Evolutionary conservation across 1,140 invertebrate species (phyloP), one percentile per base, ranked within the genome.

Genomic region (Drosophila sp.): DNA sequence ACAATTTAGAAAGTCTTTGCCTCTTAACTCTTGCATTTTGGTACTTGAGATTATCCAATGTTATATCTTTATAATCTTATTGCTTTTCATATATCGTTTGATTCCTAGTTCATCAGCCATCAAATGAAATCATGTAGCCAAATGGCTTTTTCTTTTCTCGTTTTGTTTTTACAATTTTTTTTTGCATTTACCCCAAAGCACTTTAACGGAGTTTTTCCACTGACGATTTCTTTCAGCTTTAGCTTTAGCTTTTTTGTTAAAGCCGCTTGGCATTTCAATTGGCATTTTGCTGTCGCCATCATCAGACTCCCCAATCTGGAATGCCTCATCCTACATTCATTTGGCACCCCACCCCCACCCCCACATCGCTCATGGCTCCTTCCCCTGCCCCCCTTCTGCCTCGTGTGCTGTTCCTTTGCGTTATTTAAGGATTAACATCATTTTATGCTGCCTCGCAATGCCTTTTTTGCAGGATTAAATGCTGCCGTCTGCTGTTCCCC

Each of bases 351-450:
- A 57, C 5, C 35, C 40, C 11, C 40, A 7, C n/a, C 8, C 23
- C 17, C 17, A 17, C 17, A 17, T 17, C 17, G 17, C 17, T 17
- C 17, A 17, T 17, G 8, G 6, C 17, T 56, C 29, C 40, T 7
- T 10, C 23, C 54, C 17, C 60, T 32, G n/a, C 62, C 29, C n/a
- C n/a, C 30, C 38, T 29, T 56, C 11, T 38, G 10, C 60, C 76
- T 64, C 67, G 47, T 68, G 57, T 72, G 25, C 60, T 76, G 75
- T 66, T 72, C 83, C 44, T 50, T 50, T 50, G 73, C 80, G 84
- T 83, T 86, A 86, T 86, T 86, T 87, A 86, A 86, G 83, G 83
- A 86, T 86, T 86, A 86, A 87, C 83, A 86, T 86, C 83, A 86
- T 82, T 86, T 86, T 83, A 80, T 86, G 76, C 79, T 86, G 83